These are phyloP conservation scores for Lamproptera curius DNA, from an alignment of 2,888 invertebrate species.

Conservation along the genomic window DNA sequence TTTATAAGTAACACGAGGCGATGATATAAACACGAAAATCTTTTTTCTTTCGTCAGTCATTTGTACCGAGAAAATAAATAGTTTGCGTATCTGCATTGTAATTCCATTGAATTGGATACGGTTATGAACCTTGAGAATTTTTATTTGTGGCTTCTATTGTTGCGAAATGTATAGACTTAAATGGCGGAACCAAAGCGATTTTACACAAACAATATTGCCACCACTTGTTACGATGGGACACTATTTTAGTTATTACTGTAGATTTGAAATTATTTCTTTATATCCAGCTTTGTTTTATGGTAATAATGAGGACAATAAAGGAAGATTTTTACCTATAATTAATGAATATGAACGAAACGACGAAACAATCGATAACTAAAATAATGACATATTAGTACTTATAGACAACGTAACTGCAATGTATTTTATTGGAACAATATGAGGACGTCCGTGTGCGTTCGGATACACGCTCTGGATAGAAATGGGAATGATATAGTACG, in stretches of 20 bases:
- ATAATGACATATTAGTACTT: conserved; percentile 66
- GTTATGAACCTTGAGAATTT: conserved; percentile 59
- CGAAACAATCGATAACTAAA: conserved; percentile 67
- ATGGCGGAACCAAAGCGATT: conserved; percentile 68
- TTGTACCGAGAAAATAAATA: conserved; percentile 14
- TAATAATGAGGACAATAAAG: conserved; percentile 75
- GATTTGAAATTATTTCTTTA: conserved; percentile 29
- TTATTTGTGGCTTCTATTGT: conserved; percentile 43
- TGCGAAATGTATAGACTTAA: conserved; percentile 32
- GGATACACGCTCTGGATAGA: conserved; percentile 31
- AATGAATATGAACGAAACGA: conserved; percentile 64
- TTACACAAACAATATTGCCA: conserved; percentile 53
- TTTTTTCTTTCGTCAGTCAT: too few species aligned
- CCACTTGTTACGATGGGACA: conserved; percentile 64
- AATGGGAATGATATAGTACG: conserved; percentile 5
- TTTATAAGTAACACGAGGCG: too few species aligned
- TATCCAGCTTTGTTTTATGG: conserved; percentile 61
- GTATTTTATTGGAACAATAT: conserved; percentile 21
- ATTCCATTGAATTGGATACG: conserved; percentile 49
- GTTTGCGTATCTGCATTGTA: conserved; percentile 30
- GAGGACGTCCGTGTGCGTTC: conserved; percentile 29
- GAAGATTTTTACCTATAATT: conserved; percentile 74
- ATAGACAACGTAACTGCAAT: conserved; percentile 46
- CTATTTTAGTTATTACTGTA: conserved; percentile 34
- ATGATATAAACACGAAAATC: too few species aligned